A percentile compares a stretch with the other conserved stretches of the same genome.
phyloP scores from a whole-genome alignment of 2,113 vertebrate species.

The Gulo gulo region DNA sequence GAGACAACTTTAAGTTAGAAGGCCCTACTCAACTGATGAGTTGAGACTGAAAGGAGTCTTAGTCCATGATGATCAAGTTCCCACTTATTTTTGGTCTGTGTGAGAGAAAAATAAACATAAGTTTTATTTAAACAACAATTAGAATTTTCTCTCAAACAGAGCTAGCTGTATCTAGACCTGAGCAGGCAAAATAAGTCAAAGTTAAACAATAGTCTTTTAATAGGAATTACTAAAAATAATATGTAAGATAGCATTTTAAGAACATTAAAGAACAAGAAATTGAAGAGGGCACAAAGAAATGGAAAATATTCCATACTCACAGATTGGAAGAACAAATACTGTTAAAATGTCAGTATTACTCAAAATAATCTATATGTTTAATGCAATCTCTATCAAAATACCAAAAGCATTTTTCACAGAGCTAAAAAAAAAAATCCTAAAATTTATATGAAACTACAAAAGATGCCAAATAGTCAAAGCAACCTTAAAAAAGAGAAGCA shows the following conservation, averaged over 20 bases:
- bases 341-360: not conserved
- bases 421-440: not conserved
- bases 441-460: not conserved
- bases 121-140: not conserved
- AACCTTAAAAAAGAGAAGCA: not conserved
- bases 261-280: not conserved
- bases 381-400: not conserved
- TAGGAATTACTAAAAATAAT: not conserved
- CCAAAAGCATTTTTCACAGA: not conserved
- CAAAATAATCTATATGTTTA: not conserved
- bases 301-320: not conserved
- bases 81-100: not conserved
- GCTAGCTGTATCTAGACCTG: not conserved
- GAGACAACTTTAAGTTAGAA: not conserved
- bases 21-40: not conserved
- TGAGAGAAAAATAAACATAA: not conserved
- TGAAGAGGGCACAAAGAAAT: not conserved
- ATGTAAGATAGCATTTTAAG: not conserved
- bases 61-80: not conserved
- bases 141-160: not conserved
- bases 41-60: not conserved
- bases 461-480: not conserved
- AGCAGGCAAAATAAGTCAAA: not conserved
- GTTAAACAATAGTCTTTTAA: not conserved
- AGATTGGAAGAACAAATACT: not conserved